Evolutionary conservation across 2,888 invertebrate species (phyloP).

Genomic region (Meta bourneti): DNA sequence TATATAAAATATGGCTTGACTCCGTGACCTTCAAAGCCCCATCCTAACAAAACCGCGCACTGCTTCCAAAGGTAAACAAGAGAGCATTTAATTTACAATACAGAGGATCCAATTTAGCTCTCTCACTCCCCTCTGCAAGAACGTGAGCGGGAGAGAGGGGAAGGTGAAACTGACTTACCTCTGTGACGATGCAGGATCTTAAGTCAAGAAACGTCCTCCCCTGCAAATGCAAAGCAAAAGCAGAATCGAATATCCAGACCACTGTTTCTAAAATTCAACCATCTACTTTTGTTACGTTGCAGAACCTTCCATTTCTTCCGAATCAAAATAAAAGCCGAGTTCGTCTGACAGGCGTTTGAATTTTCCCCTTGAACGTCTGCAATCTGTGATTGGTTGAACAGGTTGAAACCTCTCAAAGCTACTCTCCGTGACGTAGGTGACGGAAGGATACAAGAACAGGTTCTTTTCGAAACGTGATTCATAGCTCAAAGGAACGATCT

Average conservation of each 20-base stretch:
- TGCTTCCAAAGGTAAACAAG: not conserved
- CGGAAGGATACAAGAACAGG: slow-evolving; percentile 23
- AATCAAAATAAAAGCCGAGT: not conserved
- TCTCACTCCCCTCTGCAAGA: not conserved
- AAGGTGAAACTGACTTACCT: not conserved
- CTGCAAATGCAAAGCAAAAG: no score
- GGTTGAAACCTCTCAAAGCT: slow-evolving; percentile 39
- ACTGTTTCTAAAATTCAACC: no score
- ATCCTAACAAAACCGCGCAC: not conserved
- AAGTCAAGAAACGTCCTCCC: no score
- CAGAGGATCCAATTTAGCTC: not conserved
- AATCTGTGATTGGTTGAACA: slow-evolving; percentile 58
- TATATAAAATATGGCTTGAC: no score
- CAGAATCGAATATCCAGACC: no score
- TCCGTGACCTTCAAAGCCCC: not conserved
- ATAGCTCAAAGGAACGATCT: slow-evolving; percentile 11
- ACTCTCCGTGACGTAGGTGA: slow-evolving; percentile 13
- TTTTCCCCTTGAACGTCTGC: slow-evolving; percentile 26
- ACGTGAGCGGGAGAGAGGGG: not conserved
- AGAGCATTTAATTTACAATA: not conserved
- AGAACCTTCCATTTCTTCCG: no score
- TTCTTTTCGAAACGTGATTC: slow-evolving; percentile 52
- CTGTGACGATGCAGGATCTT: not conserved
- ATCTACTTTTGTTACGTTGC: no score
- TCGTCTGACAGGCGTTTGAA: slow-evolving; percentile 34